These are phyloP conservation scores for Sylvilagus bachmani DNA, from an alignment of 2,113 vertebrate species.

Conservation along the genomic window DNA sequence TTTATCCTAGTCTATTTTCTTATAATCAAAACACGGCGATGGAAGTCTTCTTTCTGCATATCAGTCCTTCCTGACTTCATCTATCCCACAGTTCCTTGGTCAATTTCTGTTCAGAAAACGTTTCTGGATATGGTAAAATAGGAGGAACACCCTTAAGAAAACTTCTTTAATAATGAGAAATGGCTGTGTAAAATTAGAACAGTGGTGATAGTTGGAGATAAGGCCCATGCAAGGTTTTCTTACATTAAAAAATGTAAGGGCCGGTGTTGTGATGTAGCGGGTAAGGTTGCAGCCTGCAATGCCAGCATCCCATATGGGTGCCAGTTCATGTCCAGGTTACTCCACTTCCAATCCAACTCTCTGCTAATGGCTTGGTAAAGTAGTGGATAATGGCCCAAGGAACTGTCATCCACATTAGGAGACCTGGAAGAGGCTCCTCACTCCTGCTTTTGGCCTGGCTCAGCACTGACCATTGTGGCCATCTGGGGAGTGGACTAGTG, in stretches of 20 bases:
- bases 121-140: neutral
- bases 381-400: too few species aligned
- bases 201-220: neutral
- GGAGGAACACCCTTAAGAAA: neutral
- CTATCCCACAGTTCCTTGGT: neutral
- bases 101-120: neutral
- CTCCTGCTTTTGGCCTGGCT: too few species aligned
- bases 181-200: neutral
- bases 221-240: neutral
- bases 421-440: too few species aligned
- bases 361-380: too few species aligned
- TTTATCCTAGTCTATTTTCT: slow-evolving; percentile 21
- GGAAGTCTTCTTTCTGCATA: neutral
- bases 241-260: neutral
- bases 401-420: too few species aligned
- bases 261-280: neutral
- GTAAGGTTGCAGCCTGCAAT: too few species aligned
- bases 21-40: neutral
- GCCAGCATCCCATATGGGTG: too few species aligned
- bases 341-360: too few species aligned
- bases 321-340: too few species aligned
- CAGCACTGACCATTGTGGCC: too few species aligned
- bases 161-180: neutral
- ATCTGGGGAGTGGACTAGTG: too few species aligned
- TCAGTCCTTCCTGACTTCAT: neutral